A percentile compares a stretch with the other conserved stretches of the same genome.
Conservation (phyloP, 2,113 vertebrate genomes). For the Cyanocitta stelleri region DNA sequence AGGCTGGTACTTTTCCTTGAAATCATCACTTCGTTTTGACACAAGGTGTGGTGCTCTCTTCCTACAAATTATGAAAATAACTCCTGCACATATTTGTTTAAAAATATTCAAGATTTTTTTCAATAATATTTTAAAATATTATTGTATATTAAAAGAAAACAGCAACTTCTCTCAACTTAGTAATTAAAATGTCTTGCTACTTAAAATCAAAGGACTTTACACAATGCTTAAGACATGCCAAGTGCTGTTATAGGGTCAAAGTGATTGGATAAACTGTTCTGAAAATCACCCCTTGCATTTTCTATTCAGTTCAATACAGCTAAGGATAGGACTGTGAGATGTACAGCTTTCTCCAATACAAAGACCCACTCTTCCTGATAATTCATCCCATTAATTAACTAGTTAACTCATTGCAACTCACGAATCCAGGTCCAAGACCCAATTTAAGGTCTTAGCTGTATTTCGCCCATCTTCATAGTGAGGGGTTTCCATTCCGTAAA, state of each 20-base stretch:
- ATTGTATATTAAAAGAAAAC: background rate
- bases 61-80: conserved; percentile 61
- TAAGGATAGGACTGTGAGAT: background rate
- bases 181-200: background rate
- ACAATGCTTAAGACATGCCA: background rate
- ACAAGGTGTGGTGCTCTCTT: conserved; percentile 69
- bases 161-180: background rate
- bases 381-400: background rate
- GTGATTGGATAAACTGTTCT: background rate
- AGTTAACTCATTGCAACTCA: conserved; percentile 58
- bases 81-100: background rate
- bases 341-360: background rate
- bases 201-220: background rate
- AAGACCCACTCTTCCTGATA: background rate
- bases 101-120: background rate
- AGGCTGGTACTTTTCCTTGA: conserved; percentile 74
- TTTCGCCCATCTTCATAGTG: conserved; percentile 77
- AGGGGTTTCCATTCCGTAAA: conserved; percentile 78
- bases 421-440: conserved; percentile 73
- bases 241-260: background rate
- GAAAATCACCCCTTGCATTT: background rate
- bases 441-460: conserved; percentile 67
- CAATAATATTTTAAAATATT: background rate
- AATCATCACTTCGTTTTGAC: conserved; percentile 75
- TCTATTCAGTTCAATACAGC: background rate